These are phyloP conservation scores for Heteropelma amictum DNA, from an alignment of 2,888 invertebrate species.

Conservation along the genomic window DNA sequence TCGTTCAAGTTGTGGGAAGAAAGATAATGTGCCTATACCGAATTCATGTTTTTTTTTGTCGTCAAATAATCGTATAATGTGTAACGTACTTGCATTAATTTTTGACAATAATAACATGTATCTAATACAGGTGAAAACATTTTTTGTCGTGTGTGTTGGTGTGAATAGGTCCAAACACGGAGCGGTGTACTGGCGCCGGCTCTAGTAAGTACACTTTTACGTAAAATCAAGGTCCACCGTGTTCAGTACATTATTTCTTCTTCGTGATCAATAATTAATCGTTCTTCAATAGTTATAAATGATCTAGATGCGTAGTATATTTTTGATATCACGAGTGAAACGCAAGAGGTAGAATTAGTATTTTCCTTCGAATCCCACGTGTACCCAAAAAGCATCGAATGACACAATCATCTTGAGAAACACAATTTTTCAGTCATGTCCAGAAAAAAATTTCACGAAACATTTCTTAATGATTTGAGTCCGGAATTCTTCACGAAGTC, in stretches of 20 bases:
- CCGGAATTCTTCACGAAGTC: no score
- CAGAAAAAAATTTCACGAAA: no score
- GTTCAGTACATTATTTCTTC: not conserved
- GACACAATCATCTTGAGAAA: no score
- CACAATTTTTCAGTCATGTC: no score
- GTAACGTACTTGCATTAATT: not conserved
- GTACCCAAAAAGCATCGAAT: no score
- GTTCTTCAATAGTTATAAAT: not conserved
- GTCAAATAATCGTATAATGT: not conserved
- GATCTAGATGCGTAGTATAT: no score
- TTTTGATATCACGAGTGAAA: no score
- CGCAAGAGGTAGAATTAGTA: no score
- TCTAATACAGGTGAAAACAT: constrained; percentile 74
- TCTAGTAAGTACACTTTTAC: constrained; percentile 81
- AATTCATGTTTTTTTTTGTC: not conserved
- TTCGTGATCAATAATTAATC: constrained; percentile 1
- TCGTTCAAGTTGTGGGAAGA: not conserved
- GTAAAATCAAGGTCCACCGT: constrained; percentile 54
- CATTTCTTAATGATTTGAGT: no score
- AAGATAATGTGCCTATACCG: not conserved
- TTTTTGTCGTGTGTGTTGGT: constrained; percentile 76
- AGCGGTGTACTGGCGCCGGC: constrained; percentile 80
- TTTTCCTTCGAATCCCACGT: no score
- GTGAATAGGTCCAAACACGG: constrained; percentile 81
- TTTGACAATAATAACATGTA: constrained; percentile 69